Percentiles rank a stretch among this genome's conserved stretches.
These are phyloP conservation scores for Sinhomidia bicolor DNA, from an alignment of 2,888 invertebrate species.

Conservation along the genomic window DNA sequence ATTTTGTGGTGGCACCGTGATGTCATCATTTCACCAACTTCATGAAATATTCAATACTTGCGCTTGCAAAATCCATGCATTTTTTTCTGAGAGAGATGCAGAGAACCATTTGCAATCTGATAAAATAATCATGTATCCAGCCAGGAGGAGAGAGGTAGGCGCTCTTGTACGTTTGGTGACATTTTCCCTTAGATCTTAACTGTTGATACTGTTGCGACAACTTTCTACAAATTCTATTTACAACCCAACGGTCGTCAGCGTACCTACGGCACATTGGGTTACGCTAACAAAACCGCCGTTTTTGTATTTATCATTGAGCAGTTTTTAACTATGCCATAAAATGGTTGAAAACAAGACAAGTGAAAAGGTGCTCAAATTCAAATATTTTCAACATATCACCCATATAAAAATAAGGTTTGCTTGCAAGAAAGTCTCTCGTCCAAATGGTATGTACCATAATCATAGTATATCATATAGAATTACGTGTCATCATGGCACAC, in stretches of 20 bases:
- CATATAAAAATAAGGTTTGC: neutral
- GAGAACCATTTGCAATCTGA: neutral
- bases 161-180: constrained; percentile 9
- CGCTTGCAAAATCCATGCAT: neutral
- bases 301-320: neutral
- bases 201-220: neutral
- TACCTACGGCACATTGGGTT: too few relatives aligned
- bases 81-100: neutral
- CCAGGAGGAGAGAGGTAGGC: too few relatives aligned
- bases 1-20: too few relatives aligned
- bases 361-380: constrained; percentile 13
- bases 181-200: constrained; percentile 25
- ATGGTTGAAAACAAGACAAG: neutral
- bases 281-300: neutral
- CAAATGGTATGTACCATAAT: neutral
- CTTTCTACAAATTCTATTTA: constrained; percentile 33
- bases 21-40: constrained; percentile 48
- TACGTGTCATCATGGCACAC: too few relatives aligned
- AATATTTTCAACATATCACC: too few relatives aligned
- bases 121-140: neutral
- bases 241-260: constrained; percentile 29
- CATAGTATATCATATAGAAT: too few relatives aligned
- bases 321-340: constrained; percentile 15
- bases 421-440: too few relatives aligned
- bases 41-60: constrained; percentile 51